Evolutionary conservation across 2,888 invertebrate genomes (phyloP).

Genomic region (Leptinotarsa haldemani): DNA sequence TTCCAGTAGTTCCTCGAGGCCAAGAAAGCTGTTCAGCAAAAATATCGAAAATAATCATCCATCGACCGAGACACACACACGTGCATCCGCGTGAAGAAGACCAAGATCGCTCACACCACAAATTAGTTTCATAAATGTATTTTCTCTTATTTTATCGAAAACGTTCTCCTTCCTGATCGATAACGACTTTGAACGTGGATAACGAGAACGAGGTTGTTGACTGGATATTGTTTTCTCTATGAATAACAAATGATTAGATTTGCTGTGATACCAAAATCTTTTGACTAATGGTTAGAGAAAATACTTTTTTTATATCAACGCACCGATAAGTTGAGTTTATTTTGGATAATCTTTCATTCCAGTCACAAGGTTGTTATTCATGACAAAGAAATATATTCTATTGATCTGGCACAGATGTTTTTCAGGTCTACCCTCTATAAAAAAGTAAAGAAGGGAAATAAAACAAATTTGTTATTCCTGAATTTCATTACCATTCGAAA

Average conservation of each 20-base stretch:
- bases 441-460: too few species aligned
- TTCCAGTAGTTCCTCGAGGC: constrained; percentile 42
- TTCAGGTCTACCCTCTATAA: too few species aligned
- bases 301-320: too few species aligned
- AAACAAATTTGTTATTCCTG: too few species aligned
- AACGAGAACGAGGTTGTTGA: not conserved
- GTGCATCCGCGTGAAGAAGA: not conserved
- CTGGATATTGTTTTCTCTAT: not conserved
- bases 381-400: too few species aligned
- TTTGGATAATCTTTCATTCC: too few species aligned
- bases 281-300: not conserved
- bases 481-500: too few species aligned
- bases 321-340: too few species aligned
- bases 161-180: not conserved
- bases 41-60: constrained; percentile 34
- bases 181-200: not conserved
- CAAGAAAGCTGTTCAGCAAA: constrained; percentile 43
- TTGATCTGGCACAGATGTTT: too few species aligned
- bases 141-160: not conserved
- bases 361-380: too few species aligned
- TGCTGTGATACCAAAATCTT: not conserved
- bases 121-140: constrained; percentile 3
- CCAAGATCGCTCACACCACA: not conserved
- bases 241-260: not conserved
- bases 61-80: not conserved